These are phyloP conservation scores for Microtus oregoni DNA, from an alignment of 2,113 vertebrate species.

Conservation along the genomic window DNA sequence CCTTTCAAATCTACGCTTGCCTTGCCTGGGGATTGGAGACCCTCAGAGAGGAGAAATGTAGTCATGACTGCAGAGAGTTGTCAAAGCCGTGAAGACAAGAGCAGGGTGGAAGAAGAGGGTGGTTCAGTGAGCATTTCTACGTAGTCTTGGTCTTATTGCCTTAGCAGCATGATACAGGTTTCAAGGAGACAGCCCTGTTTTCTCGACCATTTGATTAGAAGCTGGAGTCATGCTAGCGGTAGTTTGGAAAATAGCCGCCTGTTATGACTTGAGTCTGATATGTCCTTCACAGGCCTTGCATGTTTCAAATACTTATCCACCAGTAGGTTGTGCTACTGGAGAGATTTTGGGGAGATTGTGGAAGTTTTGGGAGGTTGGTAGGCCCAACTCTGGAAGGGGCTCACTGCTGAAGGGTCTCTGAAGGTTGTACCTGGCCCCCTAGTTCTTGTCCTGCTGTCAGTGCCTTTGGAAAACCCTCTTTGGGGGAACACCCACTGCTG, in stretches of 20 bases:
- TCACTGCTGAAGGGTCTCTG: neutral
- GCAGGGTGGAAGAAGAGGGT: neutral
- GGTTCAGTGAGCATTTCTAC: neutral
- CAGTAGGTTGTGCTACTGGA: neutral
- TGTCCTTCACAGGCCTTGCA: neutral
- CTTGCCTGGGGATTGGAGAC: neutral
- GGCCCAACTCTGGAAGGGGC: neutral
- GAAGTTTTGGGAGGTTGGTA: neutral
- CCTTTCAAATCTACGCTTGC: neutral
- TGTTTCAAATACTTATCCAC: neutral
- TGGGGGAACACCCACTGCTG: no score
- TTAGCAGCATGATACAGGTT: conserved; percentile 67
- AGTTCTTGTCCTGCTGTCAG: neutral
- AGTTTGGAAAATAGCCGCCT: conserved; percentile 18
- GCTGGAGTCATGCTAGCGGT: conserved; percentile 18
- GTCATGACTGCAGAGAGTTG: neutral
- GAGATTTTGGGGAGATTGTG: neutral
- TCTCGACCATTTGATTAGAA: conserved; percentile 51
- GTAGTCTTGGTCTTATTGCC: conserved; percentile 63
- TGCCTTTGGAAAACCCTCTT: neutral
- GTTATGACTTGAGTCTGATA: neutral
- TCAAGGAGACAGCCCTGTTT: conserved; percentile 43
- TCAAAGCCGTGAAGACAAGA: neutral
- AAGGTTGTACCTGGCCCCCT: neutral
- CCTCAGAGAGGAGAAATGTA: neutral